Evolutionary conservation across 37 sponge, comb jelly and placozoan genomes (phyloP).

Genomic region (Petrosia ficiformis): DNA sequence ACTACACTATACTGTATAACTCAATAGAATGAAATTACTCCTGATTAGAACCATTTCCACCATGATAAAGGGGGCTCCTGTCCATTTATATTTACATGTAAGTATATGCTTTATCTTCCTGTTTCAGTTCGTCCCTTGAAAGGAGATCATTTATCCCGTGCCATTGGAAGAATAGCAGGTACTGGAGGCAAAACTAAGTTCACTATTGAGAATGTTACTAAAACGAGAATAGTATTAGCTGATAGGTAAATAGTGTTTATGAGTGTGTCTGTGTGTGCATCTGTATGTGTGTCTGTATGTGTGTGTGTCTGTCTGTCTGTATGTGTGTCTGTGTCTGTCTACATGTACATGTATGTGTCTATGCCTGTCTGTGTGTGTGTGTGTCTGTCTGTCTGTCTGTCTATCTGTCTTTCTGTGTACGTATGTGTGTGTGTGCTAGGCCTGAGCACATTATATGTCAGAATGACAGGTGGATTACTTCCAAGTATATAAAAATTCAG

Average conservation of each 20-base stretch:
- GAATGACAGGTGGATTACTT: no score
- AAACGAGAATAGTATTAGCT: conserved; percentile 96
- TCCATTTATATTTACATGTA: no score
- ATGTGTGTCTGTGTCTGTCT: neutral
- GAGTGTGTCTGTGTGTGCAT: conserved; percentile 10
- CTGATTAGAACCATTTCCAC: no score
- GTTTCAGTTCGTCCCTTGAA: conserved; percentile 86
- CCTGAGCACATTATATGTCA: no score
- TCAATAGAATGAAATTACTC: no score
- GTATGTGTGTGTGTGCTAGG: no score
- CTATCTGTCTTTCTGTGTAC: neutral
- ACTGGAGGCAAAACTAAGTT: conserved; percentile 99
- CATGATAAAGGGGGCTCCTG: no score
- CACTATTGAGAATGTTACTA: conserved; percentile 99
- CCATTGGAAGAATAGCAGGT: conserved; percentile 99
- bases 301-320: conserved; percentile 13
- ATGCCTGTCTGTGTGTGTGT: conserved; percentile 6
- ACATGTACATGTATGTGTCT: neutral
- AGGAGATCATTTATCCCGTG: conserved; percentile 97
- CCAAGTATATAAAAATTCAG: no score
- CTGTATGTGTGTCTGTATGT: neutral
- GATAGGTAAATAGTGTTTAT: conserved; percentile 67
- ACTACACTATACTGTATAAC: neutral
- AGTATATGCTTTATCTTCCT: neutral
- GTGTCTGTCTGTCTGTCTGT: conserved; percentile 20